Percentiles rank a stretch among this genome's conserved stretches.
Conservation (phyloP, 1,140 invertebrate genomes). For the Semibalanus balanoides region DNA sequence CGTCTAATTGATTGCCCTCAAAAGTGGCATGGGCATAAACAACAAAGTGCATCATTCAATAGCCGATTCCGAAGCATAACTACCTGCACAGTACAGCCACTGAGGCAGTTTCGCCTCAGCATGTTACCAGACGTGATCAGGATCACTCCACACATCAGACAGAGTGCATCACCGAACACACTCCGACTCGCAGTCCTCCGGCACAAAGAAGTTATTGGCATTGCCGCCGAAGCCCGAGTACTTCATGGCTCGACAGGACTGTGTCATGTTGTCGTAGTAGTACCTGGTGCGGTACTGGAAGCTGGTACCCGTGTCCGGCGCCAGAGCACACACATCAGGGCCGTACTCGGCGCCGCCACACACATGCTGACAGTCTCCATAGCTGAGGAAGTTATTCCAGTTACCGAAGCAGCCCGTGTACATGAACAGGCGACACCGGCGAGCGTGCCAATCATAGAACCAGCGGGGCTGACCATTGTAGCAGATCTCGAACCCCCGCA, state of each 20-base stretch:
- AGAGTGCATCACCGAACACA: not conserved
- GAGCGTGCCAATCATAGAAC: not conserved
- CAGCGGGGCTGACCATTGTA: not conserved
- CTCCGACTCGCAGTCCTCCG: not conserved
- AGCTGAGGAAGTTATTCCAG: constrained; percentile 4
- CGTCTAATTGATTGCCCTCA: no score
- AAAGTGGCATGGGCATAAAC: no score
- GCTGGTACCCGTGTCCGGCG: not conserved
- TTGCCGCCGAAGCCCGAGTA: not conserved
- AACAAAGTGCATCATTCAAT: no score
- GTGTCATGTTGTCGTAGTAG: not conserved
- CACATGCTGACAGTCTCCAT: not conserved
- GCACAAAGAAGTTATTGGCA: not conserved
- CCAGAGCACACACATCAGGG: not conserved
- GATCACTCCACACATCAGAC: no score
- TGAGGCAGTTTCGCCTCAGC: no score
- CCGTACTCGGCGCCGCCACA: not conserved
- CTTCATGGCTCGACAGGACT: not conserved
- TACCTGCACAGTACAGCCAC: no score
- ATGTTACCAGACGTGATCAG: no score
- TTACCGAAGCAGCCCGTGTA: constrained; percentile 1
- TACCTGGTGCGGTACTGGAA: not conserved
- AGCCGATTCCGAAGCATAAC: no score
- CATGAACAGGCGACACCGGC: not conserved
- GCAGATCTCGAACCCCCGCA: not conserved